Base-by-base conservation (phyloP, 2,113 vertebrate species). In the Rhizomys pruinosus region DNA sequence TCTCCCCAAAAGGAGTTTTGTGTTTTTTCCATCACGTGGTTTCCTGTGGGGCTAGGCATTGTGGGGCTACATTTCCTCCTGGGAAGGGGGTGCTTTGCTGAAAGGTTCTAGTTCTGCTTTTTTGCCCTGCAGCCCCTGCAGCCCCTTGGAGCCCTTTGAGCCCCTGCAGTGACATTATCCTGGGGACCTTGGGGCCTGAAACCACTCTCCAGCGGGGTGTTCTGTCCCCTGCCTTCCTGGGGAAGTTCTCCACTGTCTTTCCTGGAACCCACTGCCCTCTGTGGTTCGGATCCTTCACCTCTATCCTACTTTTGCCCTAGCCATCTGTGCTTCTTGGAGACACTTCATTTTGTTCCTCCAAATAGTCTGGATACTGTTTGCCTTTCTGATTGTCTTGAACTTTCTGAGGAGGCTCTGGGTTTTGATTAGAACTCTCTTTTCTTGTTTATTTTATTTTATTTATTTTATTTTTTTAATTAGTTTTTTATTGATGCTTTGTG, bases 21-120 rank as follows among this genome's bases (percentile, higher is more conserved):
- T 98, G 90, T 95, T 97, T 98, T 98, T 98, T 98, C 98, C 98
- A 78, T 98, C 98, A 98, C 98, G 98, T 98, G 98, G 97, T 96
- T 98, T 98, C 97, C 97, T 97, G 97, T 97, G 97, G 96, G 97
- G 95, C 97, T 95, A 94, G 96, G 96, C 94, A 96, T 72, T 90
- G 82, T 86, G 97, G 97, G 96, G 96, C 97, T 97, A 89, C 96
- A 90, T 97, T 98, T 97, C 97, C 97, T 97, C 95, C 92, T 97
- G 96, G 93, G 93, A 96, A 96, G 93, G 91, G 63, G 92, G 94
- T 84, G 78, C 92, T 94, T 91, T 0, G 76, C 93, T 91, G 74
- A 96, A 94, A 89, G 94, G 95, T 74, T 96, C 74, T 87, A 90
- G 95, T 96, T 97, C 97, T 96, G 93, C 94, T 97, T 97, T n/a